phyloP scores from a whole-genome alignment of 1,140 invertebrate genomes.

The Nomia melanderi region DNA sequence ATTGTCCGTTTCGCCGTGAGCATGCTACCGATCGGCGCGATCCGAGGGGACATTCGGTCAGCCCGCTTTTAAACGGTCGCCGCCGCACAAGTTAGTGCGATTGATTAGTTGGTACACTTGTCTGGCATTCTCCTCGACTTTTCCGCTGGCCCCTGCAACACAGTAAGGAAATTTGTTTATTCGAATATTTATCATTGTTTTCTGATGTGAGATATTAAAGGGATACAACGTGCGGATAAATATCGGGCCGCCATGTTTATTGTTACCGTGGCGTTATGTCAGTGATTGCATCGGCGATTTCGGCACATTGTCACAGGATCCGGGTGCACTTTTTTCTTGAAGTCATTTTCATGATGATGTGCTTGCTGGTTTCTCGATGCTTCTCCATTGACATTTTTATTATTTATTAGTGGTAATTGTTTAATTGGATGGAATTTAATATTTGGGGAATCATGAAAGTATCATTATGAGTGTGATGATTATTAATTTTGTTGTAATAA shows the following conservation, averaged over 20 bases:
- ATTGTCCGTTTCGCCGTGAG: neutral
- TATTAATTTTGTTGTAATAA: neutral
- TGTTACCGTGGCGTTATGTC: too few species aligned
- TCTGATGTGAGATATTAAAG: neutral
- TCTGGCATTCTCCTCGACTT: neutral
- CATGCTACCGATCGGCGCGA: neutral
- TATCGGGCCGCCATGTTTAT: conserved; percentile 28
- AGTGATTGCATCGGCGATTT: too few species aligned
- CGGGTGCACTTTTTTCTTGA: too few species aligned
- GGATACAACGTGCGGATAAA: neutral
- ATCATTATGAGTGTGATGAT: neutral
- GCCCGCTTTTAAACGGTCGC: neutral
- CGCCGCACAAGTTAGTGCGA: neutral
- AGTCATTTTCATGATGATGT: too few species aligned
- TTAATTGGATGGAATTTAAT: conserved; percentile 54
- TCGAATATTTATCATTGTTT: neutral
- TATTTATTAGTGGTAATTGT: conserved; percentile 11
- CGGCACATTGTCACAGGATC: too few species aligned
- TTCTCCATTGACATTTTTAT: too few species aligned
- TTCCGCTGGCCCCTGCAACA: neutral
- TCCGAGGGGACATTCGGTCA: neutral
- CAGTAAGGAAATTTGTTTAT: neutral
- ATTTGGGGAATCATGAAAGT: neutral
- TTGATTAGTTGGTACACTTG: neutral
- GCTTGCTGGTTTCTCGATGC: too few species aligned